Conservation (phyloP, 92 coral and sea anemone genomes). For the Epizoanthus rinbou region DNA sequence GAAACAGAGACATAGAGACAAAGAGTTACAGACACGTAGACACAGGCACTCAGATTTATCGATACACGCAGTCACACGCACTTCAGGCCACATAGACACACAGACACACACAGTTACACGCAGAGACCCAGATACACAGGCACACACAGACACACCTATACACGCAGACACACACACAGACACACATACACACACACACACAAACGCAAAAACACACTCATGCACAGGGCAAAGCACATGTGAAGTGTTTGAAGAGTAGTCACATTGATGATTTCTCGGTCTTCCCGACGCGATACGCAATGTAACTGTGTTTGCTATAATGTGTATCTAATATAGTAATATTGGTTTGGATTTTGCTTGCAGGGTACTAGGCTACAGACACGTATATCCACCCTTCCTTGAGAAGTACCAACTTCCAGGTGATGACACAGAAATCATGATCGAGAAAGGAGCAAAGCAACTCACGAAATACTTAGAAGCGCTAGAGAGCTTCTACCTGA, state of each 20-base stretch:
- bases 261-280: too few species aligned
- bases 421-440: constrained; percentile 74
- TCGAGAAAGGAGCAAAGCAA: constrained; percentile 69
- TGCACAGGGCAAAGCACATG: not conserved
- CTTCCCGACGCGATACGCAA: not conserved
- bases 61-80: too few species aligned
- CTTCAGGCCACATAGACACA: too few species aligned
- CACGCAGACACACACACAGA: too few species aligned
- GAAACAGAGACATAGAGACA: too few species aligned
- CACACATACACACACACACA: too few species aligned
- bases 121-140: too few species aligned
- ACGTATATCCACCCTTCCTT: constrained; percentile 84
- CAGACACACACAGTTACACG: too few species aligned
- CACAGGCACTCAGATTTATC: too few species aligned
- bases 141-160: too few species aligned
- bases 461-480: constrained; percentile 74
- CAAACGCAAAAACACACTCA: too few species aligned
- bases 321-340: not conserved
- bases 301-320: not conserved
- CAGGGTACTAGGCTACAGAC: constrained; percentile 81
- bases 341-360: not conserved
- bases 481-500: constrained; percentile 69
- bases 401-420: constrained; percentile 76
- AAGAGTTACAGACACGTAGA: too few species aligned
- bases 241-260: not conserved